Evolutionary conservation across 2,797 vertebrate genomes (phyloP), one percentile per base, ranked within the genome.

Genomic region (Pelodytes ibericus): DNA sequence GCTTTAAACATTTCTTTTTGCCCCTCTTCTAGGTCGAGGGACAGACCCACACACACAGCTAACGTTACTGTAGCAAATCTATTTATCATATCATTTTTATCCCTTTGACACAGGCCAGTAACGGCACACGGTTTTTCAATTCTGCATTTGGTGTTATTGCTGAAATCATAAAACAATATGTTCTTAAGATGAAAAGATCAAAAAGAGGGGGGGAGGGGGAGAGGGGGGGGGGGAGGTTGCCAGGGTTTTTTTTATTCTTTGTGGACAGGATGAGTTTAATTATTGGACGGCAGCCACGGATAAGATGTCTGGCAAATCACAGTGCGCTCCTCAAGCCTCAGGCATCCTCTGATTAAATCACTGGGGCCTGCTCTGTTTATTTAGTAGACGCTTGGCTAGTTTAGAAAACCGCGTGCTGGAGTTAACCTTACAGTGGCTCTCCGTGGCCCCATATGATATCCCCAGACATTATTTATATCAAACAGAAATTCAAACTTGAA

Each of bases 251-350:
- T 68, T 26, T 16, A 27, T 61, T 29, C 36, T 25, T n/a, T 67
- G 63, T 39, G 70, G 75, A 78, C 72, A 72, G n/a, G 57, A 67
- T 72, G 70, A 72, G 62, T 64, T 66, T 61, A 66, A 16, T 53
- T 27, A 47, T 39, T 66, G 75, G 61, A 66, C 47, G 13, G 33
- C 27, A 4, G 29, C 61, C 75, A 72, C 3, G 36, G 25, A 44
- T 69, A 70, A 56, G 58, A 75, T 47, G 20, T 61, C 57, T 75
- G 73, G 73, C 73, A 75, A 49, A 39, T 24, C 4, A 18, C 7
- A 2, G n/a, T 47, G 11, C 22, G 10, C 41, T 11, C 16, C 39
- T 61, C 64, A 60, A 36, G 53, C 56, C 59, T 41, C n/a, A 20
- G 64, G 63, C 39, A 7, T 59, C n/a, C 39, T 20, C 39, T 5